A percentile compares a stretch with the other conserved stretches of the same genome.
These are phyloP conservation scores for Stegodyphus mimosarum DNA, from an alignment of 1,140 invertebrate species.

Conservation along the genomic window DNA sequence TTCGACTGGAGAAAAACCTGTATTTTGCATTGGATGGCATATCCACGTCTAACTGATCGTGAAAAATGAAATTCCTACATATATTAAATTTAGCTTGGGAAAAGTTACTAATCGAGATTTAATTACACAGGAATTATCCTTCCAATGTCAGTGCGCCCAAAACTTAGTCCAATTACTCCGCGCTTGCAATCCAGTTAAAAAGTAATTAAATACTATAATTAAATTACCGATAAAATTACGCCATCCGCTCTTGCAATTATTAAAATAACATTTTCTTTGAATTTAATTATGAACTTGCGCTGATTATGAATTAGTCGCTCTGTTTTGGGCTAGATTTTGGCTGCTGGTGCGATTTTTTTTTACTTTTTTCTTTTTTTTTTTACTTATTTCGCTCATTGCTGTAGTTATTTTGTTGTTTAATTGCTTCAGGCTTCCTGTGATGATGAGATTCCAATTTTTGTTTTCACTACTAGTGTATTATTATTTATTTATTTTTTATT, in stretches of 20 bases:
- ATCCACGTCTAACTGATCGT: conserved; percentile 37
- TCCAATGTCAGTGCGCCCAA: conserved; percentile 57
- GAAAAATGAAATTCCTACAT: conserved; percentile 62
- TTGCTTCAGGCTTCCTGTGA: conserved; percentile 51
- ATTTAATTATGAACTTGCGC: conserved; percentile 61
- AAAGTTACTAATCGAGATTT: conserved; percentile 62
- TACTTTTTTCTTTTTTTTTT: conserved; percentile 1
- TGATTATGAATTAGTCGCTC: conserved; percentile 61
- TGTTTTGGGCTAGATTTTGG: conserved; percentile 58
- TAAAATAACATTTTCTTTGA: conserved; percentile 62
- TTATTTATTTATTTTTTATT: conserved; percentile 32
- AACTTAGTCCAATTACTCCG: conserved; percentile 60
- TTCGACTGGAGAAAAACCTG: conserved; percentile 54
- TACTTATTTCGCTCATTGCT: conserved; percentile 39
- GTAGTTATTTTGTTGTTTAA: conserved; percentile 60
- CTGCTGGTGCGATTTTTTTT: conserved; percentile 52
- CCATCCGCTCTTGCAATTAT: conserved; percentile 58
- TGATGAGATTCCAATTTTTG: conserved; percentile 60
- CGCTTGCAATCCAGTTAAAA: conserved; percentile 61
- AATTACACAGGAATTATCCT: conserved; percentile 60
- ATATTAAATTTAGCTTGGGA: conserved; percentile 61
- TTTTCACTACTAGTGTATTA: conserved; percentile 42
- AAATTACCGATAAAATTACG: conserved; percentile 62
- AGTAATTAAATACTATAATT: conserved; percentile 62
- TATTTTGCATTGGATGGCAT: conserved; percentile 47